Evolutionary conservation across 2,113 vertebrate genomes (phyloP).

Genomic region (Pelusios castaneus): DNA sequence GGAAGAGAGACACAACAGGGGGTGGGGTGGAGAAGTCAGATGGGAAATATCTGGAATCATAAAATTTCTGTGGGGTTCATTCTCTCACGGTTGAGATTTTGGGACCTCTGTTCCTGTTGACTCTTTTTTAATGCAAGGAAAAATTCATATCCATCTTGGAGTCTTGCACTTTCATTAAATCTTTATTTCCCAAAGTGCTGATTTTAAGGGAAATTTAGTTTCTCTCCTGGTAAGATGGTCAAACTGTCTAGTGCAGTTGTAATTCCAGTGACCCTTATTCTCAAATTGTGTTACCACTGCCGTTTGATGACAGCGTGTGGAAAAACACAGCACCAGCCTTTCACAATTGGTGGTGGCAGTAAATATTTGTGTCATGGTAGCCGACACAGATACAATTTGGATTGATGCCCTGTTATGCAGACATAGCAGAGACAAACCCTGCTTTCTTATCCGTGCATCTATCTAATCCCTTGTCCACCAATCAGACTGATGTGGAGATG

Average conservation of each 20-base stretch:
- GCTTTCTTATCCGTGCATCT: neutral
- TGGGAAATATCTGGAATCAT: neutral
- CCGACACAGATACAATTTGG: neutral
- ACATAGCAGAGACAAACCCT: neutral
- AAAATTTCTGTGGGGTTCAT: neutral
- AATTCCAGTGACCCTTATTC: neutral
- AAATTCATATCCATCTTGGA: accelerated
- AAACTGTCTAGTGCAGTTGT: neutral
- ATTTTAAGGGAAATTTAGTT: neutral
- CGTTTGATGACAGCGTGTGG: neutral
- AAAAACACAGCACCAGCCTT: neutral
- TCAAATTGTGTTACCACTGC: neutral
- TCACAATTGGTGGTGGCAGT: neutral
- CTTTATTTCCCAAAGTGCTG: neutral
- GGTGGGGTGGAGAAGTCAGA: accelerated
- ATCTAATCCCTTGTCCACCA: neutral
- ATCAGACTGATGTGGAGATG: neutral
- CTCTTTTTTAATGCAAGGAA: accelerated
- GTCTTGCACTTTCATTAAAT: accelerated
- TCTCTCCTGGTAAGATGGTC: neutral
- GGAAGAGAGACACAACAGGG: neutral
- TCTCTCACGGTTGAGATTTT: neutral
- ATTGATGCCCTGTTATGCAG: neutral
- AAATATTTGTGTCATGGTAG: neutral
- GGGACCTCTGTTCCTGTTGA: neutral